Base-by-base conservation (phyloP, 2,797 vertebrate genomes). In the Poecilia wingei region DNA sequence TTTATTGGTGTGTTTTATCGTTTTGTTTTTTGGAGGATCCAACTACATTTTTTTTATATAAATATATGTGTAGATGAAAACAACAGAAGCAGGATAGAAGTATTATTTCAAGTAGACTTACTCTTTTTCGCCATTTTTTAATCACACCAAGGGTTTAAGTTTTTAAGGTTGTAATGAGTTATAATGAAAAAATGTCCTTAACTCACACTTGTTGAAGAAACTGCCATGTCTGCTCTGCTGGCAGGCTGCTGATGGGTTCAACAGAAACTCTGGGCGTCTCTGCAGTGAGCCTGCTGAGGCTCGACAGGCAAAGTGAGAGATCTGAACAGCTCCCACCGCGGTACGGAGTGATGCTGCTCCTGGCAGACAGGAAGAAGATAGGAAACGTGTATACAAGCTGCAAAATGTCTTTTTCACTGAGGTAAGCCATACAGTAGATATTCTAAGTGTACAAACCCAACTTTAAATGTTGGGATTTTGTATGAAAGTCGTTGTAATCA, bases 171-270 rank as follows among this genome's bases (percentile, higher is more conserved):
- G 10, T 2, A 43, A 43, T n/a, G 22, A 43, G 22, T 13, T 41
- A 1, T 14, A 39, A 25, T 13, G 22, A 28, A 36, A 57, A 36
- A 28, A 64, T 22, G 66, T 41, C 1, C 18, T 46, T 25, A 18
- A 81, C 93, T 91, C 84, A 96, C 96, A 28, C 84, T 96, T 96
- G 85, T 95, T 96, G 87, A 96, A 96, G 86, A 96, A 96, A 91
- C 95, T 96, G 82, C 93, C 69, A 0, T 94, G 90, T 61, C 96
- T 90, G 79, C 74, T 91, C 82, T 94, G 95, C 82, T 92, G 93
- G 91, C 92, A 92, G 0, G 83, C 46, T 6, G 88, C 36, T 7
- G 74, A 45, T 4, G 82, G 89, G 36, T 73, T 73, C 20, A 59
- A 59, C 2, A 88, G 82, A 36, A 72, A 66, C 5, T 78, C 41